These are phyloP conservation scores for Anguilla anguilla DNA, from an alignment of 2,797 vertebrate species.

Conservation along the genomic window DNA sequence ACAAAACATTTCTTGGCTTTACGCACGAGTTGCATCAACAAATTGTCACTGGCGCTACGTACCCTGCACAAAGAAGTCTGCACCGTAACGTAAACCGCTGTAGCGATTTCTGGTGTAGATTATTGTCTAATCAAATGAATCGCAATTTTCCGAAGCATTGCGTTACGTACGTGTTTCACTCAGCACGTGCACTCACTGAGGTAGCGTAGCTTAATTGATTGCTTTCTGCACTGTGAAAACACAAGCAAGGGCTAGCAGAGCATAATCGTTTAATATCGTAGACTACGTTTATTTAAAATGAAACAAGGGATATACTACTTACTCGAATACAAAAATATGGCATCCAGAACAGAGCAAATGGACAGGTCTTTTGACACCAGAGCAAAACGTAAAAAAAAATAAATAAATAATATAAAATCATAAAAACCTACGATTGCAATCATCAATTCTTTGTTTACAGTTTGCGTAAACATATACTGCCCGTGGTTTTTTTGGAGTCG, in stretches of 20 bases:
- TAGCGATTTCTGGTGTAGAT: neutral
- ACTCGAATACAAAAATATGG: constrained; percentile 76
- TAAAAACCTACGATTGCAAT: constrained; percentile 53
- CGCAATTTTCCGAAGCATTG: neutral
- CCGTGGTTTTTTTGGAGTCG: constrained; percentile 37
- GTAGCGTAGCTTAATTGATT: constrained; percentile 21
- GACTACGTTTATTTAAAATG: constrained; percentile 72
- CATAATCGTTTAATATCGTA: constrained; percentile 64
- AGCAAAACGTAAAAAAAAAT: constrained; percentile 63
- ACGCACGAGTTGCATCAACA: constrained; percentile 15
- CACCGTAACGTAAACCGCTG: neutral
- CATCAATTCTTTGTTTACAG: constrained; percentile 64
- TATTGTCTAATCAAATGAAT: neutral
- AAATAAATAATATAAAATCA: constrained; percentile 66
- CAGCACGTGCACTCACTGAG: constrained; percentile 16
- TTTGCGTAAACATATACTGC: constrained; percentile 56
- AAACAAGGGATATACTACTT: constrained; percentile 62
- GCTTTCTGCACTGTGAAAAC: constrained; percentile 16
- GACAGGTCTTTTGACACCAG: constrained; percentile 55
- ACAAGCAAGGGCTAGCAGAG: constrained; percentile 62
- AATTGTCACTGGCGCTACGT: neutral
- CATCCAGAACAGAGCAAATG: constrained; percentile 31
- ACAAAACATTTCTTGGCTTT: neutral
- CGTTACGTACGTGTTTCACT: neutral
- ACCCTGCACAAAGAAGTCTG: neutral